Conservation (phyloP, 1,140 invertebrate genomes). For the Orchesella cincta region DNA sequence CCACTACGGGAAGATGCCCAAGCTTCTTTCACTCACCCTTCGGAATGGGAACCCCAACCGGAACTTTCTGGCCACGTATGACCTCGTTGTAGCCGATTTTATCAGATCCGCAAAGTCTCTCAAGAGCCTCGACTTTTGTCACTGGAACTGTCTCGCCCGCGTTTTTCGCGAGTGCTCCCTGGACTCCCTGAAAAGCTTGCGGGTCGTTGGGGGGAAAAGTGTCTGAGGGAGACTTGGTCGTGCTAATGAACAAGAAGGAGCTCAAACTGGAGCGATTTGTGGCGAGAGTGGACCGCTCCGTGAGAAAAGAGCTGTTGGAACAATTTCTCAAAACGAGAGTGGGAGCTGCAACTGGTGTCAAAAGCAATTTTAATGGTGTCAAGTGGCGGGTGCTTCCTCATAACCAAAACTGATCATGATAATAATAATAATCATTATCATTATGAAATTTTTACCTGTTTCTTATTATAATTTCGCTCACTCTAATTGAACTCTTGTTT, state of each 20-base stretch:
- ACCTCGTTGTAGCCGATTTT: neutral
- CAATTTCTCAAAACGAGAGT: conserved; percentile 3
- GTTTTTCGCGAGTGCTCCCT: neutral
- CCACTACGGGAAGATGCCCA: neutral
- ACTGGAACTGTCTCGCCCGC: neutral
- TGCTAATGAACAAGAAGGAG: neutral
- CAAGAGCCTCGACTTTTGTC: neutral
- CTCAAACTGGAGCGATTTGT: neutral
- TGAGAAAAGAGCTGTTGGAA: neutral
- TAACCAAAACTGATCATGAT: too few species aligned
- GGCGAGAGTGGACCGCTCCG: neutral
- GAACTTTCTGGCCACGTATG: conserved; percentile 16
- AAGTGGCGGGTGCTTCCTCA: too few species aligned
- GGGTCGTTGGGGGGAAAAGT: conserved; percentile 4
- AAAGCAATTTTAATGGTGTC: too few species aligned
- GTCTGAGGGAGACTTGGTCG: neutral
- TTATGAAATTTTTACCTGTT: too few species aligned
- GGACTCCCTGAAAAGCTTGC: neutral
- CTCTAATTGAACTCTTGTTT: too few species aligned
- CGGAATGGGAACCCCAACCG: neutral
- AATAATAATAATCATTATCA: too few species aligned
- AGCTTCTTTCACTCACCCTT: neutral
- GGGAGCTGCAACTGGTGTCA: neutral
- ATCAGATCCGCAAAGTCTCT: neutral
- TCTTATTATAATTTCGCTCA: too few species aligned